These are phyloP conservation scores for Eudemis profundana DNA, from an alignment of 2,888 invertebrate species.

Conservation along the genomic window DNA sequence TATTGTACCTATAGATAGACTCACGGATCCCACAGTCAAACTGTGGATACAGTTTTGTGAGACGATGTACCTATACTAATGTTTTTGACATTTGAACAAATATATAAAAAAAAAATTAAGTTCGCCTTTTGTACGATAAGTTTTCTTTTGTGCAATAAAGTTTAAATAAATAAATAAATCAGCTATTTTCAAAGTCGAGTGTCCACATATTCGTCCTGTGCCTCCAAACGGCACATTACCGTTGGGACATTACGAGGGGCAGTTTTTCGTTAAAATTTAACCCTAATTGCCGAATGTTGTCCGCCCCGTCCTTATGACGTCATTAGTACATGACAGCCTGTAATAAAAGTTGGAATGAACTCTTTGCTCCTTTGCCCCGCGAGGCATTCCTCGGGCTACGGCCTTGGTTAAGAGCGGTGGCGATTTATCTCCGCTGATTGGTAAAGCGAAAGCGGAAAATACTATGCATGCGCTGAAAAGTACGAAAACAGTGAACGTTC, in stretches of 20 bases:
- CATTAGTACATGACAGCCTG: slow-evolving; percentile 43
- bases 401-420: slow-evolving; percentile 48
- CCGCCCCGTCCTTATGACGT: slow-evolving; percentile 33
- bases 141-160: too few relatives aligned
- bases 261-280: slow-evolving; percentile 16
- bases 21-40: too few relatives aligned
- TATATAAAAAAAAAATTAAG: too few relatives aligned
- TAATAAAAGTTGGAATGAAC: slow-evolving; percentile 61
- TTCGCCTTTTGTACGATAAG: too few relatives aligned
- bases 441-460: neutral
- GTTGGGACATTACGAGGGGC: slow-evolving; percentile 21
- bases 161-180: too few relatives aligned
- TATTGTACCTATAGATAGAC: too few relatives aligned
- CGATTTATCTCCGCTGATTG: slow-evolving; percentile 40
- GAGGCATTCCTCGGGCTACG: slow-evolving; percentile 45
- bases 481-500: too few relatives aligned
- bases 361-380: slow-evolving; percentile 54
- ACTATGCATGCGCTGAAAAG: neutral
- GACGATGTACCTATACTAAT: too few relatives aligned
- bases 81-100: too few relatives aligned
- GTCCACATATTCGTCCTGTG: too few relatives aligned
- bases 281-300: slow-evolving; percentile 41
- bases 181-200: too few relatives aligned
- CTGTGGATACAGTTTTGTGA: too few relatives aligned
- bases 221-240: slow-evolving; percentile 1